Base-by-base conservation (phyloP, 35 echinoderm and acorn worm species). In the Strongylocentrotus purpuratus region DNA sequence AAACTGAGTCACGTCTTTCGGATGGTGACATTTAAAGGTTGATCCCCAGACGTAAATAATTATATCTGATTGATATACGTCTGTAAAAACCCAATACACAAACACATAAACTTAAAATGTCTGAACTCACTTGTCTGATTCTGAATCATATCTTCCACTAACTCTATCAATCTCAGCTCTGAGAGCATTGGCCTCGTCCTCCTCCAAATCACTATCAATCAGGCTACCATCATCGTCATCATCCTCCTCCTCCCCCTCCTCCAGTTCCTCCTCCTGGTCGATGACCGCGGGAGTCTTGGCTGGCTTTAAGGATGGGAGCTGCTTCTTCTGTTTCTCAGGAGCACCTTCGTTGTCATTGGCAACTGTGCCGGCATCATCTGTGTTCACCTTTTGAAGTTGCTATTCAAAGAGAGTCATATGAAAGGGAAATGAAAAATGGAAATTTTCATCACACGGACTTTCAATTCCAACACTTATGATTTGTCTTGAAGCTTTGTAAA, bases 381-480 rank as follows among this genome's bases (percentile, higher is more conserved):
- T 96, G 55, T 95, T 87, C 17, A 99, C 90, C 31, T 94, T 94
- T 92, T 96, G 46, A 41, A 97, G 95, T 97, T 99, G 97, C 98
- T 99, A 94, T 11, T 47, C 31, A 1, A 88, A 89, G 33, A 89
- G 4, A 89, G 7, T 78, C 65, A 78, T 8, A 78, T n/a, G 28
- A 28, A 78, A 78, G 7, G 35, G 35, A 41, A n/a, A n/a, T n/a
- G n/a, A 41, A 41, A 41, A 41, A 41, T 41, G 0, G 35, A 41
- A 41, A 41, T 41, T 41, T 0, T 41, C 35, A 41, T 41, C 35
- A 41, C 35, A 41, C 3, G 0, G 35, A 41, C 35, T 41, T 41
- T 41, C 3, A 41, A 41, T 41, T 3, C 35, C 35, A 41, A 41
- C 35, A 41, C 35, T 41, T 41, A 1, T 41, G 35, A 3, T 41